Evolutionary conservation across 2,888 invertebrate genomes (phyloP).

Genomic region (Pyrrhia umbra): DNA sequence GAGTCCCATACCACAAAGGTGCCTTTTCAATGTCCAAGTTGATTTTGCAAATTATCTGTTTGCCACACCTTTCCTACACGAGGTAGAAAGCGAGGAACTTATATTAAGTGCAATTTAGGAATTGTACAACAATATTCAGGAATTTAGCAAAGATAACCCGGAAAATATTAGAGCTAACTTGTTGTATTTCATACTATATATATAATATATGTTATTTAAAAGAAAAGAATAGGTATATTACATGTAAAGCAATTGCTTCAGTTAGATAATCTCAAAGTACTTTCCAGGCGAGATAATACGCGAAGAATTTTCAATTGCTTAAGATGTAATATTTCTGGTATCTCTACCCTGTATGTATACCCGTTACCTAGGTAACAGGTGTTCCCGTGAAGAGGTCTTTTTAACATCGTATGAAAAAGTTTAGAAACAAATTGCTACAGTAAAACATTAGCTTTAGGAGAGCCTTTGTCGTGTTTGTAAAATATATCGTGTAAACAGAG

Average conservation of each 20-base stretch:
- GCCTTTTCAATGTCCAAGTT: too few relatives aligned
- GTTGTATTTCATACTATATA: too few relatives aligned
- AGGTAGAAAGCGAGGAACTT: too few relatives aligned
- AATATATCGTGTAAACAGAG: conserved; percentile 10
- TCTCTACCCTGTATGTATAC: conserved; percentile 19
- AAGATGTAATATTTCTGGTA: conserved; percentile 33
- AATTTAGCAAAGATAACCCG: too few relatives aligned
- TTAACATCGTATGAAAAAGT: conserved; percentile 11
- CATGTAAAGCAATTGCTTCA: not conserved
- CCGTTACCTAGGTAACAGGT: conserved; percentile 46
- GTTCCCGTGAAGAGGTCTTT: conserved; percentile 13
- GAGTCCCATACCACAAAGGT: too few relatives aligned
- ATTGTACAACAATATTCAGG: too few relatives aligned
- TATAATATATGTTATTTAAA: too few relatives aligned
- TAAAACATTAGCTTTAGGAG: conserved; percentile 26
- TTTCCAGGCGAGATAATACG: not conserved
- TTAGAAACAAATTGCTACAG: conserved; percentile 30
- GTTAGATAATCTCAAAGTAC: too few relatives aligned
- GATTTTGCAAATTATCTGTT: too few relatives aligned
- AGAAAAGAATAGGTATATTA: not conserved
- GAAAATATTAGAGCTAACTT: too few relatives aligned
- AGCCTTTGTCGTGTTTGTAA: conserved; percentile 18
- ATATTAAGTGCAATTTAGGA: too few relatives aligned
- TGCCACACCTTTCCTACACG: too few relatives aligned
- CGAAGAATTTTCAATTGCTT: conserved; percentile 32